phyloP scores from a whole-genome alignment of 2,888 invertebrate genomes.

The Hipparchia sbordonii region DNA sequence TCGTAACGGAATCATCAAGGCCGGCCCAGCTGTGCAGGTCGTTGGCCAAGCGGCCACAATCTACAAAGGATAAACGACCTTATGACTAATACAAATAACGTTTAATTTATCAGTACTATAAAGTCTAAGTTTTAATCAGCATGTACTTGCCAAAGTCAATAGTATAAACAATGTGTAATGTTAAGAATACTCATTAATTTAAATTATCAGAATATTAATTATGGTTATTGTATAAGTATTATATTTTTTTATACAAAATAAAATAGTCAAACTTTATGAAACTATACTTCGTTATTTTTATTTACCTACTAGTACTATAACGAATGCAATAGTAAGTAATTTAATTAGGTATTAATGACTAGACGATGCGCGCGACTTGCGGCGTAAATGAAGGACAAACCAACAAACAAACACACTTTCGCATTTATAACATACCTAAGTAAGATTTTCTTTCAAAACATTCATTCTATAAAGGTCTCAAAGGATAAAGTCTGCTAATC shows the following conservation, averaged over 20 bases:
- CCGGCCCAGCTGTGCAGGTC: constrained; percentile 56
- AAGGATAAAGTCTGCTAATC: no score
- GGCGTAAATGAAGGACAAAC: no score
- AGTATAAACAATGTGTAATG: constrained; percentile 3
- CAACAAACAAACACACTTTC: no score
- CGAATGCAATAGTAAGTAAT: no score
- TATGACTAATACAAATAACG: neutral
- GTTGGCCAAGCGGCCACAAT: constrained; percentile 49
- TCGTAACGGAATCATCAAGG: constrained; percentile 56
- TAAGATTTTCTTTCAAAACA: no score
- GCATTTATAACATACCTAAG: no score
- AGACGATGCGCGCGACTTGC: no score
- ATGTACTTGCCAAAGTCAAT: constrained; percentile 16
- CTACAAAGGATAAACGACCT: constrained; percentile 40
- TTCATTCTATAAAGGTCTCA: no score
- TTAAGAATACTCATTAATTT: constrained; percentile 16
- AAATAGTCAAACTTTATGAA: neutral
- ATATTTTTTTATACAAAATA: constrained; percentile 14
- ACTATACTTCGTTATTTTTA: neutral
- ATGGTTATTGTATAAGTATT: constrained; percentile 11
- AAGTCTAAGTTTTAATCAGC: constrained; percentile 1
- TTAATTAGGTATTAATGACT: no score
- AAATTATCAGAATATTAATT: constrained; percentile 3
- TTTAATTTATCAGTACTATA: neutral
- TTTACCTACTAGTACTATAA: neutral